phyloP scores from a whole-genome alignment of 2,113 vertebrate species.

The Lethenteron camtschaticum region DNA sequence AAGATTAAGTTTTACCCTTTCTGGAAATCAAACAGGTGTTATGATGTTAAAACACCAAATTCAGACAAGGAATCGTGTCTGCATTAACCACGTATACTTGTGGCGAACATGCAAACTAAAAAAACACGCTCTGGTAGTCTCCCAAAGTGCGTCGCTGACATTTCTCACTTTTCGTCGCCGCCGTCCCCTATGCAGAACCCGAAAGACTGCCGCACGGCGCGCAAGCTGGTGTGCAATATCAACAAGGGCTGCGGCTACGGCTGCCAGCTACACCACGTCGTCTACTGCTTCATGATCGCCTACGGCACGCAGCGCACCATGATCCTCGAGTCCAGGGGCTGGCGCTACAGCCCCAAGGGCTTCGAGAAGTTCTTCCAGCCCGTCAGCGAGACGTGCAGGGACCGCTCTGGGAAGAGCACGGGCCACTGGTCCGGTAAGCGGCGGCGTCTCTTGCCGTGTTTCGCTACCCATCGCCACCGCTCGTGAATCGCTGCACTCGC shows the following conservation, averaged over 20 bases:
- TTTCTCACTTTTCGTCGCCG: no score
- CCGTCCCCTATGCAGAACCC: constrained; percentile 40
- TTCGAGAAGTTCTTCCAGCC: constrained; percentile 94
- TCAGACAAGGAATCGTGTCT: no score
- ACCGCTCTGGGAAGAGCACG: constrained; percentile 50
- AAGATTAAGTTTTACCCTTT: no score
- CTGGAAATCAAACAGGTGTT: no score
- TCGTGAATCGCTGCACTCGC: no score
- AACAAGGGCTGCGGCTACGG: constrained; percentile 97
- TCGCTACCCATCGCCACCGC: no score
- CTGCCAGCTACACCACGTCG: constrained; percentile 91
- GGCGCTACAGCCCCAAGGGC: constrained; percentile 79
- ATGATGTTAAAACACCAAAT: no score
- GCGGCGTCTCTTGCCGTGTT: no score
- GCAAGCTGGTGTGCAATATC: constrained; percentile 89
- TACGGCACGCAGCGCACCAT: constrained; percentile 81
- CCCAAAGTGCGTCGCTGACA: no score
- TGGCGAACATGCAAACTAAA: no score
- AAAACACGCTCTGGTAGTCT: no score
- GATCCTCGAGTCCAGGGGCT: constrained; percentile 86
- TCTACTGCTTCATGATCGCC: constrained; percentile 98
- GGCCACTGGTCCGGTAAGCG: constrained; percentile 88
- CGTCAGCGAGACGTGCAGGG: constrained; percentile 76
- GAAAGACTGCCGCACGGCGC: constrained; percentile 79
- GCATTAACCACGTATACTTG: no score